Conservation (phyloP, 2,113 vertebrate genomes). For the Hippocampus barbouri region DNA sequence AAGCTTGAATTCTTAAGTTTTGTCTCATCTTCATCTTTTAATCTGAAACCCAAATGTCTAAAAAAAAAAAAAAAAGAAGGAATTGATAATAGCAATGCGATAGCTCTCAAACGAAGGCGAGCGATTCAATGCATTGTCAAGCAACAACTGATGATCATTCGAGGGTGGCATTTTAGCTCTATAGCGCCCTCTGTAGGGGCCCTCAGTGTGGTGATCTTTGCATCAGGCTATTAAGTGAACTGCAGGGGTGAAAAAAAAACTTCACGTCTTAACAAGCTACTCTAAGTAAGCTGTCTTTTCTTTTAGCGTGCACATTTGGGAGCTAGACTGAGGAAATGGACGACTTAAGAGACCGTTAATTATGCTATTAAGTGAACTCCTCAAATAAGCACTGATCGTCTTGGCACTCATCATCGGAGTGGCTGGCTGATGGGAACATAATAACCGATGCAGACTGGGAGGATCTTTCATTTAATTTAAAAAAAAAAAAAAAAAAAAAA, state of each 20-base stretch:
- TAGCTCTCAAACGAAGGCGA: neutral
- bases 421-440: neutral
- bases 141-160: conserved; percentile 38
- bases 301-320: neutral
- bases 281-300: neutral
- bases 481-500: too few species aligned
- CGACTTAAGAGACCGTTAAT: neutral
- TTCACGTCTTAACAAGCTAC: too few species aligned
- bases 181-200: conserved; percentile 70
- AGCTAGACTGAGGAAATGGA: neutral
- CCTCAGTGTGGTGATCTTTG: neutral
- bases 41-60: too few species aligned
- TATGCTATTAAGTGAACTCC: neutral
- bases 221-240: neutral
- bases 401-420: neutral
- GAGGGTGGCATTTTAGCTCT: conserved; percentile 48
- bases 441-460: conserved; percentile 9
- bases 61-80: too few species aligned
- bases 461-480: neutral
- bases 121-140: conserved; percentile 14
- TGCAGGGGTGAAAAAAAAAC: neutral
- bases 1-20: too few species aligned
- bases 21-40: too few species aligned
- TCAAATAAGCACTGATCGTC: neutral
- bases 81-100: neutral